Percentiles rank a stretch among this genome's conserved stretches.
phyloP scores from a whole-genome alignment of 2,888 invertebrate species.

The Hemistola chrysoprasaria region DNA sequence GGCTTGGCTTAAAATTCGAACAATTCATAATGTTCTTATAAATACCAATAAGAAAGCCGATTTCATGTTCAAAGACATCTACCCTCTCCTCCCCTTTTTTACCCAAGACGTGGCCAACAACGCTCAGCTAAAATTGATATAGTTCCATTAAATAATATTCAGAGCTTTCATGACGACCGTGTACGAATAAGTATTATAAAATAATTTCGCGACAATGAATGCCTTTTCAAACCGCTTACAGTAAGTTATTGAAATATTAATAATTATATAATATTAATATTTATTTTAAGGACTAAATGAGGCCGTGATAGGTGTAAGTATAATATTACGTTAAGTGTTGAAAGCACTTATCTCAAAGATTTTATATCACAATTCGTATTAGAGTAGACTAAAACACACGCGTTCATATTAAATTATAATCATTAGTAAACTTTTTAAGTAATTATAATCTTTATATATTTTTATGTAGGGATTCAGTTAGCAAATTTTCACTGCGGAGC shows the following conservation, averaged over 20 bases:
- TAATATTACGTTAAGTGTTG: constrained; percentile 49
- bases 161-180: constrained; percentile 23
- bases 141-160: constrained; percentile 9
- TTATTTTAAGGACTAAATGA: constrained; percentile 55
- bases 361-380: constrained; percentile 53
- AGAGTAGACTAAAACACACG: constrained; percentile 41
- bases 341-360: constrained; percentile 55
- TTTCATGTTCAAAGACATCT: too few species aligned
- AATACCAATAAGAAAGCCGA: too few species aligned
- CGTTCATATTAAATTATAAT: constrained; percentile 20
- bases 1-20: too few species aligned
- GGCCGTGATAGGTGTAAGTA: constrained; percentile 73
- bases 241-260: constrained; percentile 33
- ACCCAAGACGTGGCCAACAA: constrained; percentile 8
- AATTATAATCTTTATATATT: background rate
- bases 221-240: constrained; percentile 33
- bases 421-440: background rate
- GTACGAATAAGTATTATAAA: constrained; percentile 21
- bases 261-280: constrained; percentile 39
- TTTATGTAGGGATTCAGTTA: too few species aligned
- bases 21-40: too few species aligned
- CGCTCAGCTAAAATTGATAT: constrained; percentile 12
- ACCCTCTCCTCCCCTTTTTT: too few species aligned
- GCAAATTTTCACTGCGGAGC: too few species aligned
- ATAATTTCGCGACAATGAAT: constrained; percentile 26